Evolutionary conservation across 2,113 vertebrate genomes (phyloP), one percentile per base, ranked within the genome.

Genomic region (Laterallus jamaicensis): DNA sequence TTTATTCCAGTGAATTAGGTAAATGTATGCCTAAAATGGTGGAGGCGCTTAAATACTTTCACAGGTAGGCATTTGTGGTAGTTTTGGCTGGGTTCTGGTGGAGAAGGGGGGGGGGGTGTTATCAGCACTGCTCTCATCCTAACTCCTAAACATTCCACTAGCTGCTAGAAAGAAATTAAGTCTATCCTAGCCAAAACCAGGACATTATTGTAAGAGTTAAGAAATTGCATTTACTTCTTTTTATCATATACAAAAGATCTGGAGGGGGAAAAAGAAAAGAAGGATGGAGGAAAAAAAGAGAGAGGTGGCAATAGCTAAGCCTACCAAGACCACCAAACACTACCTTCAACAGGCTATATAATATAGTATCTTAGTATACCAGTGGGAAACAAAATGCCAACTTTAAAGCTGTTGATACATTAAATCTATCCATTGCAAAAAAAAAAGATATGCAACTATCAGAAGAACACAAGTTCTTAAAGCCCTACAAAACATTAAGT

Each of bases 241-340:
- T 58, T 81, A 63, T 63, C 12, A 31, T 78, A 63, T 89, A 47
- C 9, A 49, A 67, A 22, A 54, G 4, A 29, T 5, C 2, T 26
- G 4, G 7, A 31, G 2, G 3, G 1, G 10, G 3, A 4, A 29
- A 20, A 70, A 47, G 3, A 47, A 67, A 60, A 12, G 18, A 24
- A 83, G 29, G 21, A 47, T 35, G 35, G 8, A 5, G 49, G 49
- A 49, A 39, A 32, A 11, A 69, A 15, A 59, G 5, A 62, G 2
- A 60, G 8, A 73, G 73, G 20, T 68, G 7, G 22, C 40, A 88
- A 47, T 17, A 76, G 11, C 13, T 64, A 44, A 60, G 32, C 47
- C 5, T 54, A 39, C 10, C 44, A 73, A 73, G 29, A 49, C 18
- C 29, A 66, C 8, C 16, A 69, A 82, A 67, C 3, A 9, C 17